Percentiles rank a stretch among this genome's conserved stretches.
Conservation (phyloP, 2,113 vertebrate genomes). For the Talpa occidentalis region DNA sequence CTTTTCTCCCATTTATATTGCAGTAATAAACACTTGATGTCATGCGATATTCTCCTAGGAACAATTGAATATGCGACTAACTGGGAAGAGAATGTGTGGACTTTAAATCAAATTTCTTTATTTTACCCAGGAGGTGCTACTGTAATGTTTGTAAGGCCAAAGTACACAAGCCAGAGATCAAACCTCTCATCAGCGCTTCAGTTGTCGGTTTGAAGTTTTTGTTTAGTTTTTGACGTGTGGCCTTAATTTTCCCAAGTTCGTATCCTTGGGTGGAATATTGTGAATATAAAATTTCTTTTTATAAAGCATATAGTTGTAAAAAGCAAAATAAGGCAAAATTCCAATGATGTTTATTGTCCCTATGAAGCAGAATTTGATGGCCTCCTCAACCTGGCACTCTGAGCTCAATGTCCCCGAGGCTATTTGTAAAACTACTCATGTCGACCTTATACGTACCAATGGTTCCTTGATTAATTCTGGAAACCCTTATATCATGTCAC, state of each 20-base stretch:
- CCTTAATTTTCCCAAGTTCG: constrained; percentile 47
- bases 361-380: background rate
- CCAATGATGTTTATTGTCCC: background rate
- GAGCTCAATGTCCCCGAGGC: background rate
- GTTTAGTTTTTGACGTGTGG: background rate
- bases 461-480: background rate
- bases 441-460: background rate
- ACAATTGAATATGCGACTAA: constrained; percentile 44
- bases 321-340: constrained; percentile 3
- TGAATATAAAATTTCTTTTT: background rate
- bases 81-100: constrained; percentile 56
- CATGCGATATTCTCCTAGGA: constrained; percentile 70
- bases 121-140: constrained; percentile 75
- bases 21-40: constrained; percentile 52
- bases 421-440: constrained; percentile 3
- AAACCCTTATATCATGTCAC: background rate
- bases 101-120: constrained; percentile 77
- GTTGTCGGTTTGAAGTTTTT: constrained; percentile 34
- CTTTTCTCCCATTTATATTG: constrained; percentile 53
- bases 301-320: background rate
- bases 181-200: background rate
- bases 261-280: background rate
- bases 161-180: constrained; percentile 50
- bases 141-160: constrained; percentile 67
- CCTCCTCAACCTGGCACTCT: background rate